Conservation (phyloP, 2,113 vertebrate genomes). For the Diadophis punctatus region DNA sequence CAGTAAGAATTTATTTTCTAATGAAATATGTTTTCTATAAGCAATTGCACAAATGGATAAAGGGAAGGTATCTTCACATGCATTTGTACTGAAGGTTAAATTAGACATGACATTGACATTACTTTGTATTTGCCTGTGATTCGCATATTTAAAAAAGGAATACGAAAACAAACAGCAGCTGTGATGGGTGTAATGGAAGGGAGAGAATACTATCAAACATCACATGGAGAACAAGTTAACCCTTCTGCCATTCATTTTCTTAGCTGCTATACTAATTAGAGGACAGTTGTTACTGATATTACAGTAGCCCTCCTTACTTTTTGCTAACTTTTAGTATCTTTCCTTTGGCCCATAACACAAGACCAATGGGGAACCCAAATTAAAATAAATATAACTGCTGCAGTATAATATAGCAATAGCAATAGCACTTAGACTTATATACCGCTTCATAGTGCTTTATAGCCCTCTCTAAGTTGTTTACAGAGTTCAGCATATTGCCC, state of each 20-base stretch:
- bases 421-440: too few species aligned
- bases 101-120: background rate
- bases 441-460: too few species aligned
- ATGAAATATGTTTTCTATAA: background rate
- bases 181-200: background rate
- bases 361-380: background rate
- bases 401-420: too few species aligned
- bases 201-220: background rate
- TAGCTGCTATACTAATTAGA: background rate
- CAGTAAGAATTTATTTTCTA: background rate
- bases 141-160: background rate
- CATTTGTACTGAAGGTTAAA: background rate
- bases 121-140: background rate
- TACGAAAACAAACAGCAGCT: background rate
- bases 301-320: background rate
- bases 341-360: background rate
- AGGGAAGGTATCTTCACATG: conserved; percentile 11
- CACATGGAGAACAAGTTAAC: background rate
- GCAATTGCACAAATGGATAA: background rate
- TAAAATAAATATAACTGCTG: background rate
- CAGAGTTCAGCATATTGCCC: too few species aligned
- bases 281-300: background rate
- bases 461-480: too few species aligned
- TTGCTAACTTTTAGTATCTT: background rate
- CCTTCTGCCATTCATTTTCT: background rate